phyloP scores from a whole-genome alignment of 2,113 vertebrate species.

The Hypocryptadius cinnamomeus region DNA sequence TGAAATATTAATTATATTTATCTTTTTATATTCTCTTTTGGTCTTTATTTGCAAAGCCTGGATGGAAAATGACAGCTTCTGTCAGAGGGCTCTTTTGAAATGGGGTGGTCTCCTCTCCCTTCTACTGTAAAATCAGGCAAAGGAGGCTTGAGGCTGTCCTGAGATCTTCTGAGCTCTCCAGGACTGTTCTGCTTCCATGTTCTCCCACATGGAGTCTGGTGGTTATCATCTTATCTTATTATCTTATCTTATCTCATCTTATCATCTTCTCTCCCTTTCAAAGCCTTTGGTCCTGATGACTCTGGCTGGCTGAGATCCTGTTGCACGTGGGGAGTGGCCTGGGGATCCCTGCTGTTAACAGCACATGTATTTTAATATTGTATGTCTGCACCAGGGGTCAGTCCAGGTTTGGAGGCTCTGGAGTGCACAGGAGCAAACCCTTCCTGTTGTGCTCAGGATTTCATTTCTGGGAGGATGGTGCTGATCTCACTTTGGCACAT shows the following conservation, averaged over 20 bases:
- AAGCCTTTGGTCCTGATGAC: not conserved
- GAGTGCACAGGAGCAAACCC: not conserved
- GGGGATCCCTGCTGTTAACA: not conserved
- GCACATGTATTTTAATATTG: fast-evolving
- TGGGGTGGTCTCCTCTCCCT: not conserved
- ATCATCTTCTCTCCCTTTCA: not conserved
- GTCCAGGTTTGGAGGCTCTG: not conserved
- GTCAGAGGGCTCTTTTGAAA: not conserved
- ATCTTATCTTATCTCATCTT: too few species aligned
- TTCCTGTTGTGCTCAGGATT: not conserved
- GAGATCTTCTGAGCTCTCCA: not conserved
- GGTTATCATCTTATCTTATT: too few species aligned
- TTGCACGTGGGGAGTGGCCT: not conserved
- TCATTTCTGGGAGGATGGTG: fast-evolving
- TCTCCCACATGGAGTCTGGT: not conserved
- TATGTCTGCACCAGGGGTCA: not conserved
- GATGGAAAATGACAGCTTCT: not conserved
- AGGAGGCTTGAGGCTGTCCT: not conserved
- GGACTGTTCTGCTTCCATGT: not conserved
- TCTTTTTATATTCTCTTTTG: not conserved
- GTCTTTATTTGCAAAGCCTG: not conserved
- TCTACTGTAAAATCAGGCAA: not conserved
- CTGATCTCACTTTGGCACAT: fast-evolving
- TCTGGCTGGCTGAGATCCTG: not conserved
- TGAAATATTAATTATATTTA: not conserved